phyloP scores from a whole-genome alignment of 2,797 vertebrate genomes.

The Petrocephalus sullivani region DNA sequence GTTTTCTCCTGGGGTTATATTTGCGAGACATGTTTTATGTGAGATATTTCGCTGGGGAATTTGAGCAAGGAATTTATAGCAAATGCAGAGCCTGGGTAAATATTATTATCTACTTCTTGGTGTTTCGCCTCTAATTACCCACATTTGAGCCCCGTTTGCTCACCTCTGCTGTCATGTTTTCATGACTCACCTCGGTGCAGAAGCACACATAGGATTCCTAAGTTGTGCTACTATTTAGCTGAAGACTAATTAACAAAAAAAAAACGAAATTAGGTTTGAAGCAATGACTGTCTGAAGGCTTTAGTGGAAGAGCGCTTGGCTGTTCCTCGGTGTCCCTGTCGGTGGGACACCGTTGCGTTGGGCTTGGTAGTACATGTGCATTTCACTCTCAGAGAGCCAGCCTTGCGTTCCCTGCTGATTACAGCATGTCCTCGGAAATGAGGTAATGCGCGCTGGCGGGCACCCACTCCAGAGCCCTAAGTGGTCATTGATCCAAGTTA shows the following conservation, averaged over 20 bases:
- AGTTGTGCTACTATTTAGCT: not conserved
- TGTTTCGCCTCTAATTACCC: not conserved
- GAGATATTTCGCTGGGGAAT: not conserved
- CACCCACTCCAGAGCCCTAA: not conserved
- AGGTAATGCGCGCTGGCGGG: not conserved
- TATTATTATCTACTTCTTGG: not conserved
- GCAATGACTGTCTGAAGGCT: not conserved
- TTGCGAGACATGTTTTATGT: not conserved
- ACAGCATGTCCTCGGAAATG: not conserved
- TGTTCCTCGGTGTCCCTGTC: not conserved
- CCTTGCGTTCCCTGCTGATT: not conserved
- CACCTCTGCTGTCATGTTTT: not conserved
- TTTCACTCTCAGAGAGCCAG: not conserved
- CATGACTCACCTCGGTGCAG: not conserved
- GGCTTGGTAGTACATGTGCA: not conserved
- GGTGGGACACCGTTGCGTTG: not conserved
- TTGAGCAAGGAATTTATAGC: not conserved
- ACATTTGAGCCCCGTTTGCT: not conserved
- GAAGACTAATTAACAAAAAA: not conserved
- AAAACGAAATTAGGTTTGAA: not conserved
- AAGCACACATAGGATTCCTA: not conserved
- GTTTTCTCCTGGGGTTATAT: not conserved
- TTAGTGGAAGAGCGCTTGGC: not conserved
- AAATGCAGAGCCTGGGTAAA: not conserved
- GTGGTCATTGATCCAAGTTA: not conserved